phyloP scores from a whole-genome alignment of 2,113 vertebrate species.

The Rutilus rutilus region DNA sequence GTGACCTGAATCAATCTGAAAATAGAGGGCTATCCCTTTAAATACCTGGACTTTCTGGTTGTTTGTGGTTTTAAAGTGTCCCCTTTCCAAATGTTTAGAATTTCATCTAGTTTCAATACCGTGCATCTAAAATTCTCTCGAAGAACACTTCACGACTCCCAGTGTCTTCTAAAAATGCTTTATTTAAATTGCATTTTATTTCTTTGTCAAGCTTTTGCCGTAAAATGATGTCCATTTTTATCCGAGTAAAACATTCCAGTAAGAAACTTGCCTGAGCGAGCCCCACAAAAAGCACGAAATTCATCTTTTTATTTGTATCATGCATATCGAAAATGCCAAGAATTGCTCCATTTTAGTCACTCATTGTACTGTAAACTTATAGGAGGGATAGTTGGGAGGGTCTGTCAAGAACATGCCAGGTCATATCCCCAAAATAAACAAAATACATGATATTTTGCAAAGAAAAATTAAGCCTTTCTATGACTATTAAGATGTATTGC shows the following conservation, averaged over 20 bases:
- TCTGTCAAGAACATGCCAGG: neutral
- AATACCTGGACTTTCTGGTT: neutral
- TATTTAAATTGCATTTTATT: neutral
- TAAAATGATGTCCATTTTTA: neutral
- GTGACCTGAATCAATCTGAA: conserved; percentile 25
- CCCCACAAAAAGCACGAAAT: neutral
- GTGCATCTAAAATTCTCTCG: neutral
- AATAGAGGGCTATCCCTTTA: neutral
- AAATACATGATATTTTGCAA: neutral
- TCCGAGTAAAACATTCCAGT: neutral
- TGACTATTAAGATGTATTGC: neutral
- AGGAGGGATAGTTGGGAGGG: neutral
- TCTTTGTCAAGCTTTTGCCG: neutral
- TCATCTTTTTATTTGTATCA: neutral
- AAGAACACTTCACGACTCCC: neutral
- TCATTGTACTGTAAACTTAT: conserved; percentile 3
- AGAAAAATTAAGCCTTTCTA: no score
- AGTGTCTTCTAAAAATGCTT: neutral
- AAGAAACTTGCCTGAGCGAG: neutral
- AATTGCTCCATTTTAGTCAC: conserved; percentile 2
- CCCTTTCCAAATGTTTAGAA: neutral
- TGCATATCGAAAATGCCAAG: neutral
- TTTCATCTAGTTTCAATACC: neutral
- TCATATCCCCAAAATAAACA: neutral
- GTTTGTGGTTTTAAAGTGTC: neutral